Conservation (phyloP, 1,140 invertebrate species). For the Aphaenogaster rudis region DNA sequence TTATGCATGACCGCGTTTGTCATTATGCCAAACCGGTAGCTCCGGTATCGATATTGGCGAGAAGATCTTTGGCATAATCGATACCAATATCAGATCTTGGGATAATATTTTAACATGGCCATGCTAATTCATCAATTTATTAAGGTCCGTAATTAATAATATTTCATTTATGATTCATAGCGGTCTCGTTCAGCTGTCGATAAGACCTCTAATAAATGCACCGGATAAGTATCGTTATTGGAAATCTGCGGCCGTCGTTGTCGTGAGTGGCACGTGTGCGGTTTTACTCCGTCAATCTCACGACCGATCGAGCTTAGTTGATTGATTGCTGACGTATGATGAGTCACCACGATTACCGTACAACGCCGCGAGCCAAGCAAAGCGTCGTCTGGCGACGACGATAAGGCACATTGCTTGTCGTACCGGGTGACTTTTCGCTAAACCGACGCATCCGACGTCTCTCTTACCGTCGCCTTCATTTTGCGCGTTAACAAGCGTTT, state of each 20-base stretch:
- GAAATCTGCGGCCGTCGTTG: constrained; percentile 64
- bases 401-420: constrained; percentile 70
- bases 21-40: constrained; percentile 26
- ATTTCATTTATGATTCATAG: constrained; percentile 57
- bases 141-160: constrained; percentile 48
- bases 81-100: constrained; percentile 13
- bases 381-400: constrained; percentile 58
- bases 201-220: constrained; percentile 69
- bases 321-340: constrained; percentile 75
- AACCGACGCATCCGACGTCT: constrained; percentile 36
- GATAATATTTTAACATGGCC: constrained; percentile 31
- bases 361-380: constrained; percentile 41
- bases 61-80: neutral
- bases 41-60: neutral
- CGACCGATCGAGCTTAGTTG: constrained; percentile 71
- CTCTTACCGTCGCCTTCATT: constrained; percentile 37
- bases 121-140: constrained; percentile 52
- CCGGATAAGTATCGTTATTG: constrained; percentile 70
- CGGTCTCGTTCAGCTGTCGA: constrained; percentile 54
- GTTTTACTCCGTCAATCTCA: constrained; percentile 68
- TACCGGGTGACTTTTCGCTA: constrained; percentile 60
- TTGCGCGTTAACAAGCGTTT: constrained; percentile 58
- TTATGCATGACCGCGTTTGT: neutral
- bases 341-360: constrained; percentile 74
- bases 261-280: constrained; percentile 65